Evolutionary conservation across 2,888 invertebrate genomes (phyloP), one percentile per base, ranked within the genome.

Genomic region (Furcula furcula): DNA sequence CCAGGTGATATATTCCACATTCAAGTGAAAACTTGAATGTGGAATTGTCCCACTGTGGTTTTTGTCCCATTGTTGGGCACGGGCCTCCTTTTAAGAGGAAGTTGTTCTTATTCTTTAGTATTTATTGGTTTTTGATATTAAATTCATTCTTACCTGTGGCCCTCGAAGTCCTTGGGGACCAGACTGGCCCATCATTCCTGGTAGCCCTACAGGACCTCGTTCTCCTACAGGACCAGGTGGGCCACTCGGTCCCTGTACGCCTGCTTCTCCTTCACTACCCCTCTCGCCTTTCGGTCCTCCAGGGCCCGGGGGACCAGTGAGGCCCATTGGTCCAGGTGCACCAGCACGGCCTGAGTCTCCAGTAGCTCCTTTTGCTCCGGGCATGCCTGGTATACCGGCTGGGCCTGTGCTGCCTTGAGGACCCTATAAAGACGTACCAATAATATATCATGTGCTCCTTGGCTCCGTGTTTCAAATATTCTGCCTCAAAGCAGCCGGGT

Each of bases 231-330:
- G 81, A 7, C 94, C 96, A 31, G 92, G 90, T 0, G 93, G 91
- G 9, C 95, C 96, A 42, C 87, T 76, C n/a, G 90, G 91, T 5
- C 95, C 96, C 29, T 91, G 82, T 0, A 91, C 91, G 7, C 97
- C 97, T 26, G 91, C 61, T 30, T 92, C 90, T 3, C 95, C 93
- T 60, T 92, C 92, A 16, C 90, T 89, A 7, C 94, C 94, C 27
- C 91, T 85, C 62, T 95, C 94, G 7, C 95, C 96, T 75, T 94
- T 95, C 12, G 88, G 78, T 26, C 95, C 95, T 62, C 95, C 94
- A 2, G 85, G 65, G 18, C 96, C 96, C 7, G 91, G 91, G 2
- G 91, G 80, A 10, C 96, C 96, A 16, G 93, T 92, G 11, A 91
- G 82, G 2, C 96, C 96, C 36, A 91, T 89, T 1, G 90, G 89